phyloP scores from a whole-genome alignment of 2,113 vertebrate genomes.

The Lasiurus borealis region DNA sequence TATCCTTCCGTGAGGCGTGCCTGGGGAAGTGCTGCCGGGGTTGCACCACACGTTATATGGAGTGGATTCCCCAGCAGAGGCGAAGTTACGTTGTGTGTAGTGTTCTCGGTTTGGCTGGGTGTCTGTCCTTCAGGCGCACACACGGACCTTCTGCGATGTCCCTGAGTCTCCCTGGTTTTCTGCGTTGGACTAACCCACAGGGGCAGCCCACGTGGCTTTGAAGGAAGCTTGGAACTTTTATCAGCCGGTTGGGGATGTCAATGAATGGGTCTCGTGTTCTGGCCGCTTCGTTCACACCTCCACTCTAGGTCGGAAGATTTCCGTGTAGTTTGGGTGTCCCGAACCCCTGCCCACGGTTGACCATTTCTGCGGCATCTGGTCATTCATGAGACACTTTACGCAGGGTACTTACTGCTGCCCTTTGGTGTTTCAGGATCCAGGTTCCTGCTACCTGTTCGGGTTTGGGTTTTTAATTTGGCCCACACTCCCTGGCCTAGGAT shows the following conservation, averaged over 20 bases:
- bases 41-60: not conserved
- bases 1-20: not conserved
- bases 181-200: not conserved
- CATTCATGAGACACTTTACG: not conserved
- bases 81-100: not conserved
- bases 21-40: slow-evolving; percentile 51
- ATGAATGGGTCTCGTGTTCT: not conserved
- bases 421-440: not conserved
- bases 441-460: not conserved
- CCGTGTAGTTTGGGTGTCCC: not conserved
- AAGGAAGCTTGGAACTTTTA: not conserved
- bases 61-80: not conserved
- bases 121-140: not conserved
- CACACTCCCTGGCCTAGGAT: not conserved
- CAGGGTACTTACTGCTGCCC: not conserved
- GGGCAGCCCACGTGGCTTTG: not conserved
- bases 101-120: not conserved
- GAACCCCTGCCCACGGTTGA: not conserved
- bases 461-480: slow-evolving; percentile 15
- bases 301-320: not conserved
- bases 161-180: not conserved
- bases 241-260: not conserved
- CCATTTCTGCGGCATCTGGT: not conserved
- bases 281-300: not conserved
- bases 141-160: not conserved